Evolutionary conservation across 2,797 vertebrate genomes (phyloP).

Genomic region (Myotis vivesi): DNA sequence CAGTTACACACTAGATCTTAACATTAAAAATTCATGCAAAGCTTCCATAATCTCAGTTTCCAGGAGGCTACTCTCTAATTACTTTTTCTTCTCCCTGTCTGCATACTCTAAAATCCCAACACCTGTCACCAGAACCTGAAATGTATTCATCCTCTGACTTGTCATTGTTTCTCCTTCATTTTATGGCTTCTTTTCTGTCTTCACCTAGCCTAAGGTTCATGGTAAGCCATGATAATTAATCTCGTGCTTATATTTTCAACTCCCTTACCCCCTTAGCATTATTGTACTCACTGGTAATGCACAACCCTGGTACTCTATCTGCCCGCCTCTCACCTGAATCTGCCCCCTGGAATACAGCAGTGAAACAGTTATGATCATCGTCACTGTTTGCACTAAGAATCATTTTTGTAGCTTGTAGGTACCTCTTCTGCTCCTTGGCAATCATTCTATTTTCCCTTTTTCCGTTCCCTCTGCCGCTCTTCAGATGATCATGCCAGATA

Average conservation of each 20-base stretch:
- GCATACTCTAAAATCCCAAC: neutral
- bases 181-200: neutral
- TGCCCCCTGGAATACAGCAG: neutral
- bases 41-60: neutral
- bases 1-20: neutral
- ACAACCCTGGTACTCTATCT: neutral
- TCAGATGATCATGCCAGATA: neutral
- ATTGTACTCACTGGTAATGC: neutral
- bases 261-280: neutral
- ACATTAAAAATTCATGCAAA: neutral
- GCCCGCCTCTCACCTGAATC: rapidly evolving
- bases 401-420: neutral
- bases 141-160: neutral
- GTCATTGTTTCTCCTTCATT: neutral
- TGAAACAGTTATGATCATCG: neutral
- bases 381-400: neutral
- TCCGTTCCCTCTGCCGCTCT: neutral
- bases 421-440: no score
- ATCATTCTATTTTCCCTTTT: neutral
- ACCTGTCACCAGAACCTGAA: neutral
- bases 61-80: neutral
- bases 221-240: neutral
- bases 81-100: neutral
- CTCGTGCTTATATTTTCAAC: neutral
- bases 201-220: neutral